Evolutionary conservation across 2,113 vertebrate genomes (phyloP).

Genomic region (Mirza zaza): DNA sequence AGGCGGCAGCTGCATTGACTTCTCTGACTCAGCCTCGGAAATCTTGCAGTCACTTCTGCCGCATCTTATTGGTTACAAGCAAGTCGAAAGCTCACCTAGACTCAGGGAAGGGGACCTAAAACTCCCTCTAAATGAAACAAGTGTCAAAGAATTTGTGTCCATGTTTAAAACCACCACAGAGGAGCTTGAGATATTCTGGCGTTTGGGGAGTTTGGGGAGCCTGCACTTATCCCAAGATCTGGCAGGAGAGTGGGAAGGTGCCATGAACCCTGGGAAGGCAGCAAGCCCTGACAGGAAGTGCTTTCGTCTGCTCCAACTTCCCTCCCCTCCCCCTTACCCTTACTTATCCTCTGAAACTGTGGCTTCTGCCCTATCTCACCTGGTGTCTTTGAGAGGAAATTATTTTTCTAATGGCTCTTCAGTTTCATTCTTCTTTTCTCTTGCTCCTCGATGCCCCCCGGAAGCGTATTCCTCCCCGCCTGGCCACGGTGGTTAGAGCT

Average conservation of each 20-base stretch:
- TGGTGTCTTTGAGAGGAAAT: not conserved
- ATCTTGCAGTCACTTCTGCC: not conserved
- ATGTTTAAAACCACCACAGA: not conserved
- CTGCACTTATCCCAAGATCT: not conserved
- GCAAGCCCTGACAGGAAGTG: not conserved
- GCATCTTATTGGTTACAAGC: not conserved
- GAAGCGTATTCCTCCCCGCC: not conserved
- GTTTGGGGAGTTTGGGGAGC: not conserved
- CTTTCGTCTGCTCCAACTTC: not conserved
- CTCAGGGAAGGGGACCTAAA: not conserved
- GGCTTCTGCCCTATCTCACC: not conserved
- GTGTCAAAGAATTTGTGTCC: not conserved
- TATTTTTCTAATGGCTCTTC: not conserved
- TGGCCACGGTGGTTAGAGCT: not conserved
- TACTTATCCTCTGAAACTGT: not conserved
- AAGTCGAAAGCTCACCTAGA: not conserved
- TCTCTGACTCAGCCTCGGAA: not conserved
- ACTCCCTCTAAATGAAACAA: not conserved
- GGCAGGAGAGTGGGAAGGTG: not conserved
- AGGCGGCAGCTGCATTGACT: not conserved
- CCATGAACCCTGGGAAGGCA: no score
- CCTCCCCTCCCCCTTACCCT: not conserved
- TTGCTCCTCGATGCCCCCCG: not conserved
- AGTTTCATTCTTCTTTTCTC: not conserved
- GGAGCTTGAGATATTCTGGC: not conserved